These are phyloP conservation scores for Pandemis corylana DNA, from an alignment of 2,888 invertebrate species.

Conservation along the genomic window DNA sequence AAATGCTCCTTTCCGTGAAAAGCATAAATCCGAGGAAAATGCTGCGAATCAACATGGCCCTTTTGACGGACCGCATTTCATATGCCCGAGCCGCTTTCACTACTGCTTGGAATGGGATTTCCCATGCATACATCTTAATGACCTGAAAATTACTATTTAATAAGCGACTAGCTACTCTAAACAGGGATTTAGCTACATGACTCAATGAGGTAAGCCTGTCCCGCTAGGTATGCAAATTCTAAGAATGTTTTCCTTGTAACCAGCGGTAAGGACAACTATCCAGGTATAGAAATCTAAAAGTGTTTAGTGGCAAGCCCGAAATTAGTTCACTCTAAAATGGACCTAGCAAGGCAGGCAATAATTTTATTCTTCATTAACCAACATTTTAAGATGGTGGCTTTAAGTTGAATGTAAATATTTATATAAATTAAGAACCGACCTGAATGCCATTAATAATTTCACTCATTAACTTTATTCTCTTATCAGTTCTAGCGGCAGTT, in stretches of 20 bases:
- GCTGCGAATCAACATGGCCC: conserved; percentile 87
- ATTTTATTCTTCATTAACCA: neutral
- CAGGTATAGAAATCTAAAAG: no score
- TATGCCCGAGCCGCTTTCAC: conserved; percentile 85
- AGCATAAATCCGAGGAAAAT: conserved; percentile 89
- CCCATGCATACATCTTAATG: conserved; percentile 98
- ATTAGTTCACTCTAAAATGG: neutral
- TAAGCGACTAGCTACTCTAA: neutral
- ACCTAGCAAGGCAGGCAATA: neutral
- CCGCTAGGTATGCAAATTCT: no score
- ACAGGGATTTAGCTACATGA: neutral
- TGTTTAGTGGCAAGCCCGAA: no score
- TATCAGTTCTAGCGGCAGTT: conserved; percentile 92
- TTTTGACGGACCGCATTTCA: conserved; percentile 84
- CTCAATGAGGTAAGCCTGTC: no score
- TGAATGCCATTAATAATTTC: conserved; percentile 95
- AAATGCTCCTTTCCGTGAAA: conserved; percentile 89
- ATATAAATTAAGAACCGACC: conserved; percentile 65
- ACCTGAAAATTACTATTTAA: conserved; percentile 77
- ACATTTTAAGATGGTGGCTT: neutral
- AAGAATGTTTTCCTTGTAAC: no score
- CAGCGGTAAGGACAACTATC: no score
- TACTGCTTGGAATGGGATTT: conserved; percentile 91
- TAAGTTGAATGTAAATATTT: neutral
- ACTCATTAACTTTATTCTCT: conserved; percentile 92